Base-by-base conservation (phyloP, 2,888 invertebrate genomes). In the Pterobdella sp. region DNA sequence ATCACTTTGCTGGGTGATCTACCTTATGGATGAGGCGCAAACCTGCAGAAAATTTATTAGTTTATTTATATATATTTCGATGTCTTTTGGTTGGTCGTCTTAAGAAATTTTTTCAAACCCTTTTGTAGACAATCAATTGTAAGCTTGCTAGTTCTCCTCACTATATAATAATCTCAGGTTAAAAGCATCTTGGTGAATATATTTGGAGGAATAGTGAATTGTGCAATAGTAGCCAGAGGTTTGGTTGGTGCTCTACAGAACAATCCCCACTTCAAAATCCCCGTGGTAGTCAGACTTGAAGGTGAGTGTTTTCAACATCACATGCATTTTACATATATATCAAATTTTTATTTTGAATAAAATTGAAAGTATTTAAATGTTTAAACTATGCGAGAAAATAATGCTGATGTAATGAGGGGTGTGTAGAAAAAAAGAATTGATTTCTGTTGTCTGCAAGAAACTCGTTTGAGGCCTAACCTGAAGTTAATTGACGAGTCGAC, bases 191-290 rank as follows among this genome's bases (percentile, higher is more conserved):
- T 99, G 75, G 95, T 99, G 0, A 99, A 99, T 86, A 94, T 99
- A 1, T 98, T 99, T 86, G 98, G 94, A 77, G 95, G 98, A 73
- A 99, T 99, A 82, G 97, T 99, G 0, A 95, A 98, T 85, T 99
- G 98, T 85, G 92, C 90, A 3, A 95, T 91, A 0, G 92, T 99
- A 79, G 98, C 98, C 0, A 92, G 91, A 80, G 98, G 98, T 63
- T 91, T 98, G 78, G 90, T 96, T 2, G 88, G 90, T 74, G 96
- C 97, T 1, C 90, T 91, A 78, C 90, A 89, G 82, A 88, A 88
- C 72, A 88, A 91, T 75, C 60, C 60, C 36, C 87, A 90, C 64
- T 87, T 95, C 0, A 88, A 89, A 80, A 88, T 94, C 74, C 97
- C 98, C 0, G 86, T 99, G 64, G 88, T 99, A 73, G 93, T 98